Percentiles rank a stretch among this genome's conserved stretches.
These are phyloP conservation scores for Gymnothorax reevesii DNA, from an alignment of 2,797 vertebrate genomes.

Conservation along the genomic window DNA sequence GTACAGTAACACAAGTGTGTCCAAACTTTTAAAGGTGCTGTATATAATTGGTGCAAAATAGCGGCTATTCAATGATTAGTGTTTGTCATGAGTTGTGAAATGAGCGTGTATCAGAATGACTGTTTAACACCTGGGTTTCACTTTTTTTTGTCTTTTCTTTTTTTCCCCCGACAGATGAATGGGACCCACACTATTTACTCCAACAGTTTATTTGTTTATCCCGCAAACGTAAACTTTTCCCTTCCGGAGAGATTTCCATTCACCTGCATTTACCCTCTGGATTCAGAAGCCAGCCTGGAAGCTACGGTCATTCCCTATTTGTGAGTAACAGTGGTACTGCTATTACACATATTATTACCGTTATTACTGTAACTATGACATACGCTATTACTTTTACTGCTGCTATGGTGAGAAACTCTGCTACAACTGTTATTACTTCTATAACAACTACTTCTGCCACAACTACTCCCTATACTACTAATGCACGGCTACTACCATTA, in stretches of 20 bases:
- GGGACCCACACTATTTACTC: slow-evolving; percentile 59
- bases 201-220: slow-evolving; percentile 64
- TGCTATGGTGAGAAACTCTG: too few relatives aligned
- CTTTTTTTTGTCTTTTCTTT: slow-evolving; percentile 3
- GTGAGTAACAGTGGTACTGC: slow-evolving; percentile 49
- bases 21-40: too few relatives aligned
- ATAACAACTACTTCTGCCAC: too few relatives aligned
- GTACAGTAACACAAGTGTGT: too few relatives aligned
- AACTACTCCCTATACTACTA: too few relatives aligned
- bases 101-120: neutral
- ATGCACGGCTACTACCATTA: too few relatives aligned
- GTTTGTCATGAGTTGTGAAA: too few relatives aligned
- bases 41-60: too few relatives aligned
- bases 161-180: slow-evolving; percentile 60
- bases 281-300: slow-evolving; percentile 63
- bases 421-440: too few relatives aligned
- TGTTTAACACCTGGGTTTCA: neutral
- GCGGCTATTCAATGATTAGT: too few relatives aligned
- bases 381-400: neutral
- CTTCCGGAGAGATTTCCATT: slow-evolving; percentile 69
- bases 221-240: slow-evolving; percentile 43
- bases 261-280: slow-evolving; percentile 67
- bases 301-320: slow-evolving; percentile 61
- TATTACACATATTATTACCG: neutral
- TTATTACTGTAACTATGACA: neutral